A percentile compares a stretch with the other conserved stretches of the same genome.
phyloP scores from a whole-genome alignment of 2,888 invertebrate genomes.

The Apamea anceps region DNA sequence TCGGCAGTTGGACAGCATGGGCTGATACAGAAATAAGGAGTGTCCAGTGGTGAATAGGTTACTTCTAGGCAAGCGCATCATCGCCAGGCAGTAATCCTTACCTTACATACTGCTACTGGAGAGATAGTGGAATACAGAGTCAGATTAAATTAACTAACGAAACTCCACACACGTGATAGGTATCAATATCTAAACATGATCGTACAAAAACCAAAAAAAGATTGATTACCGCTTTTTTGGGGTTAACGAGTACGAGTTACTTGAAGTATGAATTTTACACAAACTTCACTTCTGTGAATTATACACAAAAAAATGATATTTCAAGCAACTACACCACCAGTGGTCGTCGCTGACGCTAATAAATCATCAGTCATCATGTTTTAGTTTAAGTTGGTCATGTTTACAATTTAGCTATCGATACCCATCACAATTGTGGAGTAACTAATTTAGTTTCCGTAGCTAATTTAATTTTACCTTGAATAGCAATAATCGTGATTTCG shows the following conservation, averaged over 20 bases:
- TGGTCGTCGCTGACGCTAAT: no score
- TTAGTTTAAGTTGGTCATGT: not conserved
- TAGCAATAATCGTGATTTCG: not conserved
- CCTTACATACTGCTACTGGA: not conserved
- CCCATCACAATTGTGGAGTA: not conserved
- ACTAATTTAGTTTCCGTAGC: not conserved
- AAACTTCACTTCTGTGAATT: not conserved
- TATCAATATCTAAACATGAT: not conserved
- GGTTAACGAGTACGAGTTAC: not conserved
- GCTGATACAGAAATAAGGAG: not conserved
- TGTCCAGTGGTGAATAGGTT: not conserved
- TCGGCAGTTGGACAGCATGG: not conserved
- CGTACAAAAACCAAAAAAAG: not conserved
- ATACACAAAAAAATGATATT: not conserved
- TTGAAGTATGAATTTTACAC: not conserved
- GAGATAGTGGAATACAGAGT: not conserved
- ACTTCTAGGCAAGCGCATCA: not conserved
- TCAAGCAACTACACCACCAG: no score
- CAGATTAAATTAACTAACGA: not conserved
- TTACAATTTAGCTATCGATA: not conserved
- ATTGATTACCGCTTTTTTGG: not conserved
- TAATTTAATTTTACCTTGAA: not conserved
- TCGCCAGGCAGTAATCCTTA: not conserved
- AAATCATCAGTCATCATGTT: not conserved
- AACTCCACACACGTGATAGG: not conserved